Evolutionary conservation across 2,797 vertebrate genomes (phyloP), one percentile per base, ranked within the genome.

Genomic region (Netta rufina): DNA sequence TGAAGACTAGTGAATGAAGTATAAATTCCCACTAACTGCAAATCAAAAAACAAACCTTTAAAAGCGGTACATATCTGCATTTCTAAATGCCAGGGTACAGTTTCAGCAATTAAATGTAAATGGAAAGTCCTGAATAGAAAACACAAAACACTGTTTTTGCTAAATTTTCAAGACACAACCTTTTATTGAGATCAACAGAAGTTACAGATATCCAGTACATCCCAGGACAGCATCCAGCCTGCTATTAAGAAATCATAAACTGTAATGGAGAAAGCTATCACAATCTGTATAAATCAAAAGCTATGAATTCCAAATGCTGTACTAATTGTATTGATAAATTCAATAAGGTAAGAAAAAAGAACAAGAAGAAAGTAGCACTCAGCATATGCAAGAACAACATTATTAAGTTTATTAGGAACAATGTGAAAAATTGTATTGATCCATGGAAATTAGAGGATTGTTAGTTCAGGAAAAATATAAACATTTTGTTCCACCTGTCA

Each of bases 251-350:
- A 89, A 38, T 33, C 67, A 87, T 32, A 80, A 89, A 71, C 12
- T 54, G 28, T 83, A 81, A 89, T 54, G 77, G 5, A 18, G 57
- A 85, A 83, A 16, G 25, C 45, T 82, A 77, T 77, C 60, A 53
- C 13, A 73, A 73, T 51, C 21, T 61, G 22, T 58, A 93, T 78
- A 87, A 87, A 87, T 92, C 58, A 92, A 85, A 89, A 87, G n/a
- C 13, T 83, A 33, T 74, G 77, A 93, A 88, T 85, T 88, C 45
- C 18, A 87, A 94, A 74, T 92, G 41, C 58, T 54, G 21, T 72
- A 78, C 76, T 93, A 92, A 96, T 47, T 81, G 20, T 8, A 88
- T 88, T 93, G 45, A n/a, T 66, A 90, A 94, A 96, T 84, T 83
- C 66, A 96, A 94, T 96, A 66, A 93, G 11, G 27, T 72, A 74